Base-by-base conservation (phyloP, 2,797 vertebrate genomes). In the Cossypha caffra region DNA sequence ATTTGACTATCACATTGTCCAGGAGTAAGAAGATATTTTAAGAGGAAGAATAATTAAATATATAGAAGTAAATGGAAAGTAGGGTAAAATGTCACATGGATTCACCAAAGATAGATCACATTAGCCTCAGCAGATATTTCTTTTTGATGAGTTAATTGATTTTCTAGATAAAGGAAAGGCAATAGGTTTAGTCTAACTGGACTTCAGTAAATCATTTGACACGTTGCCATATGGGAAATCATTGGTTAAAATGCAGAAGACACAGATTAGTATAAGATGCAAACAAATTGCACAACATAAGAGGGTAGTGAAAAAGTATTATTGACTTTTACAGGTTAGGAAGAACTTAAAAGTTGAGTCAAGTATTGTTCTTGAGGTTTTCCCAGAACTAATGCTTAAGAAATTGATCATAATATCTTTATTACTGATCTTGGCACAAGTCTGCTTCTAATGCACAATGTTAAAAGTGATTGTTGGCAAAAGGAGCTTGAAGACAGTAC, bases 101-200 rank as follows among this genome's bases (percentile, higher is more conserved):
- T 73, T 94, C 80, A 76, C 51, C 20, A 58, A 86, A 93, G 58
- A 92, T 7, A 89, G 62, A 92, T 75, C 74, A 85, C 51, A 58
- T 86, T 81, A 93, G 4, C 51, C 33, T 81, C 71, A 81, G 50
- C 10, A 75, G 31, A 81, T 90, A 78, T 78, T 88, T 92, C 51
- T 81, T 78, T 88, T 84, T 80, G 45, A 84, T 81, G 86, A 94
- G 50, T 73, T 92, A 86, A 82, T 92, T 95, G 86, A 92, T 87
- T 86, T 93, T 94, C 86, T 57, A 90, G 84, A 62, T 66, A 91
- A 92, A 88, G 58, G 28, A 72, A 86, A 75, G 51, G 43, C 40
- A 82, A 73, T 66, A 75, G 10, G 3, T 86, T 84, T 95, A 81
- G 78, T 88, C 28, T 84, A 84, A 78, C 74, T 67, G 74, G 80